Conservation (phyloP, 2,113 vertebrate genomes). For the Urocitellus parryii region DNA sequence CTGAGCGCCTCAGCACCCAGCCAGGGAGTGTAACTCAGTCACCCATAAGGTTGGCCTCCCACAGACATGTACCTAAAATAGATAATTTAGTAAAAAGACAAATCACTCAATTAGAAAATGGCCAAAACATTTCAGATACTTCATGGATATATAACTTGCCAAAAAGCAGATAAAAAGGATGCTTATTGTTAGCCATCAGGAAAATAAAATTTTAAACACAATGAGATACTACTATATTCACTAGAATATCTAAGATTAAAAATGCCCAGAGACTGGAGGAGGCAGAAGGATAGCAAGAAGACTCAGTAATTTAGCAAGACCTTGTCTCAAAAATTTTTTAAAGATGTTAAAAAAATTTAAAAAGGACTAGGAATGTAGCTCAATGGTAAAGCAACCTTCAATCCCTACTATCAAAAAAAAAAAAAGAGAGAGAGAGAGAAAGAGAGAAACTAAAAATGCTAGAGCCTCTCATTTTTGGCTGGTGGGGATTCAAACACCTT, state of each 20-base stretch:
- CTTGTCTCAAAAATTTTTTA: no score
- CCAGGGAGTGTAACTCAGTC: no score
- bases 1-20: no score
- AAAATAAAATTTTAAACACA: constrained; percentile 37
- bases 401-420: no score
- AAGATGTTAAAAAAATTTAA: no score
- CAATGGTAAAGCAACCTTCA: no score
- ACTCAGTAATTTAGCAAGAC: no score
- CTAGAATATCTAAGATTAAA: background rate
- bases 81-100: background rate
- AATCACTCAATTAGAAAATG: background rate
- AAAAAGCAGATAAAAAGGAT: constrained; percentile 23
- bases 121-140: background rate
- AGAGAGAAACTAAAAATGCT: background rate
- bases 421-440: no score
- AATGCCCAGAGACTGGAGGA: background rate
- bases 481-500: background rate
- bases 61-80: background rate
- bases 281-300: background rate
- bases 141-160: background rate
- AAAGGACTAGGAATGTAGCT: no score
- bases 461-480: background rate
- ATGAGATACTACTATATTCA: background rate
- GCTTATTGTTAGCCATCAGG: background rate
- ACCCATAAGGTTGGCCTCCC: no score